Base-by-base conservation (phyloP, 2,888 invertebrate species). In the Ennomos quercinarius region DNA sequence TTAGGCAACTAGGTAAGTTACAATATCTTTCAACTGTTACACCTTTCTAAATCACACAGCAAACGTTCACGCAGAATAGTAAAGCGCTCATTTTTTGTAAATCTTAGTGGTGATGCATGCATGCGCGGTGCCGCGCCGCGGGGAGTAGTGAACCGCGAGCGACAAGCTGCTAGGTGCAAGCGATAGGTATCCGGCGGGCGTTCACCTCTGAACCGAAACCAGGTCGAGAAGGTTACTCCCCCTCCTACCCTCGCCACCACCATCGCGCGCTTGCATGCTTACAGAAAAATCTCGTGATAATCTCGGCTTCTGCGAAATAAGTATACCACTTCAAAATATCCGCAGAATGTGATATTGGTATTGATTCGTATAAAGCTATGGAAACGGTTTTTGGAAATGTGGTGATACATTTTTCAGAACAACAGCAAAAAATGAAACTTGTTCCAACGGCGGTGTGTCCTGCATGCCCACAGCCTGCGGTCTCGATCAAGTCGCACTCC, bases 141-240 rank as follows among this genome's bases (percentile, higher is more conserved):
- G 39, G 13, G 46, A 60, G 61, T 57, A 62, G 63, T 56, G 57
- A 58, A 42, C 59, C 57, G 67, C 60, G 64, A 61, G 60, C 53
- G 61, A 64, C 59, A 46, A 51, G 53, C 45, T 55, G 61, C 63
- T 75, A 73, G 73, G 71, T 73, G 77, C 79, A 69, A 73, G 72
- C 77, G 70, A 73, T 78, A 74, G 78, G 77, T 70, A 68, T 67
- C 63, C 63, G 68, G 78, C 83, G 89, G 87, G 64, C 90, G 80
- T 89, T 88, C 84, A 90, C 87, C 90, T 86, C 84, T 86, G 86
- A 85, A 86, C 87, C 77, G 85, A 86, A 89, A 81, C 82, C 88
- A 84, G 90, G 90, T 87, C 90, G 89, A 79, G 81, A 74, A 80
- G 82, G 77, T 80, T 76, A 74, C 70, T 72, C 74, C 74, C 65